These are phyloP conservation scores for Boleophthalmus pectinirostris DNA, from an alignment of 2,113 vertebrate genomes.

Conservation along the genomic window DNA sequence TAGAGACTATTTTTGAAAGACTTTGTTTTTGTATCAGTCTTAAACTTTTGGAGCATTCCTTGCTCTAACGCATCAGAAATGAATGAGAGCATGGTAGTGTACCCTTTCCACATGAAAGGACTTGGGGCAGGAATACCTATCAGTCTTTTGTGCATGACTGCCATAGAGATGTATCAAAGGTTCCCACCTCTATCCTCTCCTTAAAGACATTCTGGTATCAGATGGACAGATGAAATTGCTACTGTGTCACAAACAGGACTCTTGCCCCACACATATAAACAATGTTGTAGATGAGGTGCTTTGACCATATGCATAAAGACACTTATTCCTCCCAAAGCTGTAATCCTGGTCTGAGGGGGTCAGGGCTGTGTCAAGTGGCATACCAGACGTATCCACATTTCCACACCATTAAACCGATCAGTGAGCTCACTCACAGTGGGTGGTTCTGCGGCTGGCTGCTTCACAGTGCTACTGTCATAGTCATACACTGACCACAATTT, in stretches of 20 bases:
- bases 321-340: constrained; percentile 45
- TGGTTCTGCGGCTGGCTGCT: constrained; percentile 21
- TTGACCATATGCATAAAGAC: constrained; percentile 36
- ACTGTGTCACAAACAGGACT: not conserved
- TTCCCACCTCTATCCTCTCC: not conserved
- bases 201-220: not conserved
- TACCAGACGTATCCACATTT: constrained; percentile 53
- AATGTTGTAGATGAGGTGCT: constrained; percentile 36
- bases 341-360: constrained; percentile 58
- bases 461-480: constrained; percentile 9
- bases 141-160: too few species aligned
- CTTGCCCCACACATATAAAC: constrained; percentile 14
- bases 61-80: not conserved
- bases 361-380: constrained; percentile 39
- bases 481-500: constrained; percentile 21
- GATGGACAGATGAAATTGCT: not conserved
- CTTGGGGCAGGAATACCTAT: too few species aligned
- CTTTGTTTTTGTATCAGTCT: not conserved
- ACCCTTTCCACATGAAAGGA: too few species aligned
- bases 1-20: not conserved
- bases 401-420: constrained; percentile 50
- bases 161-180: too few species aligned
- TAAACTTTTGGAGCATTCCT: not conserved
- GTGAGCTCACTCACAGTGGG: constrained; percentile 51
- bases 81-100: not conserved